phyloP scores from a whole-genome alignment of 1,140 invertebrate genomes.

The Diachasmimorpha longicaudata region DNA sequence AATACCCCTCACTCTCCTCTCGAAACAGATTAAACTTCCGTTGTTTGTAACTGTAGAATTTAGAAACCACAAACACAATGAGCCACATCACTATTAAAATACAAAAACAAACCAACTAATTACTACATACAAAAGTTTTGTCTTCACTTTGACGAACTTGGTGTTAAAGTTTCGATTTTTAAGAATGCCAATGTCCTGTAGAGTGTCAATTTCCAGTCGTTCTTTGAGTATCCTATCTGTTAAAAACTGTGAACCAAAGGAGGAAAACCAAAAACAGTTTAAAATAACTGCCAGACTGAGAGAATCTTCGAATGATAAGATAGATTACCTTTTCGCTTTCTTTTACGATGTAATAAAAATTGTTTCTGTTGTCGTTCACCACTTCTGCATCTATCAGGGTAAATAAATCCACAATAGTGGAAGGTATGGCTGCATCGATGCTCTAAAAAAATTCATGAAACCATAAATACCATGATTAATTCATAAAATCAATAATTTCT shows the following conservation, averaged over 20 bases:
- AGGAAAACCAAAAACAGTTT: slow-evolving; percentile 34
- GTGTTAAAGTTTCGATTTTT: slow-evolving; percentile 91
- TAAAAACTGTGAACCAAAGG: slow-evolving; percentile 4
- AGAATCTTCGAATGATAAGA: neutral
- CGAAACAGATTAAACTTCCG: slow-evolving; percentile 98
- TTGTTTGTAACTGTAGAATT: slow-evolving; percentile 91
- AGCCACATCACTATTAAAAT: slow-evolving; percentile 17
- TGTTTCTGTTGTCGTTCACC: slow-evolving; percentile 70
- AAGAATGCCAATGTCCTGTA: slow-evolving; percentile 91
- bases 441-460: slow-evolving; percentile 59
- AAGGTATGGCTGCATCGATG: slow-evolving; percentile 77
- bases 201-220: slow-evolving; percentile 89
- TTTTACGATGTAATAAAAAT: slow-evolving; percentile 79
- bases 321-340: slow-evolving; percentile 72
- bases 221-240: slow-evolving; percentile 86
- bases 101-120: slow-evolving; percentile 11
- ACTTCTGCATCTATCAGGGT: slow-evolving; percentile 82
- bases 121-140: slow-evolving; percentile 92
- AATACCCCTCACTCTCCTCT: slow-evolving; percentile 99
- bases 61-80: neutral
- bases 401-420: slow-evolving; percentile 79
- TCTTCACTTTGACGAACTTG: slow-evolving; percentile 98
- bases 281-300: neutral
- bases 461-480: slow-evolving; percentile 24
- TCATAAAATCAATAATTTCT: slow-evolving; percentile 13